These are phyloP conservation scores for Astyanax mexicanus DNA, from an alignment of 2,797 vertebrate genomes.

Conservation along the genomic window DNA sequence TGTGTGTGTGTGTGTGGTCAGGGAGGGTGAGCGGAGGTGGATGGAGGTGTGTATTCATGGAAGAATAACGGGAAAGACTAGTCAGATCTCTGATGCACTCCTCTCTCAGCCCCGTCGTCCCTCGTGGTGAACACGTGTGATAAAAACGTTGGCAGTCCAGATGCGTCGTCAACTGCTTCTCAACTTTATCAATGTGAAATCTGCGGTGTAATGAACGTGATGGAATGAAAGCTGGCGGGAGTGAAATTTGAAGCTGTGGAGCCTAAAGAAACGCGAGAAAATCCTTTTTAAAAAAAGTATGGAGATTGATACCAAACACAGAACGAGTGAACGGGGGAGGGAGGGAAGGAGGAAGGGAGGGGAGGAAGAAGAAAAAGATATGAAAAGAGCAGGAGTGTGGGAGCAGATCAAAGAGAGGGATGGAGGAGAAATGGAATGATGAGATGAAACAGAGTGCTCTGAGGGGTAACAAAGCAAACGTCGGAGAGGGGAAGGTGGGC, in stretches of 20 bases:
- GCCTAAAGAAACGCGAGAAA: slow-evolving; percentile 43
- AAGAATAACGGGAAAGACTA: slow-evolving; percentile 16
- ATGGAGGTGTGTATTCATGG: slow-evolving; percentile 1
- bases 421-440: slow-evolving; percentile 57
- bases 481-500: not conserved
- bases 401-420: slow-evolving; percentile 67
- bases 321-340: too few relatives aligned
- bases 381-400: slow-evolving; percentile 58
- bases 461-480: slow-evolving; percentile 46
- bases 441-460: slow-evolving; percentile 65
- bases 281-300: slow-evolving; percentile 71
- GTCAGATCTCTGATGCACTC: slow-evolving; percentile 37
- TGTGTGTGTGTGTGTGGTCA: not conserved
- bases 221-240: slow-evolving; percentile 25
- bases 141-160: slow-evolving; percentile 37
- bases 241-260: slow-evolving; percentile 36
- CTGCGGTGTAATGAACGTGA: slow-evolving; percentile 43
- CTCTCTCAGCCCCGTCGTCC: slow-evolving; percentile 9
- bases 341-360: slow-evolving; percentile 56
- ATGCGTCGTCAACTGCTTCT: slow-evolving; percentile 28
- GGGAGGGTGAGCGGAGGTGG: not conserved
- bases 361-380: slow-evolving; percentile 37
- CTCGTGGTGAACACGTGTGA: slow-evolving; percentile 12
- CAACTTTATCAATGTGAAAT: slow-evolving; percentile 39
- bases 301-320: slow-evolving; percentile 67